phyloP scores from a whole-genome alignment of 2,888 invertebrate genomes.

The Sphinx pinastri region DNA sequence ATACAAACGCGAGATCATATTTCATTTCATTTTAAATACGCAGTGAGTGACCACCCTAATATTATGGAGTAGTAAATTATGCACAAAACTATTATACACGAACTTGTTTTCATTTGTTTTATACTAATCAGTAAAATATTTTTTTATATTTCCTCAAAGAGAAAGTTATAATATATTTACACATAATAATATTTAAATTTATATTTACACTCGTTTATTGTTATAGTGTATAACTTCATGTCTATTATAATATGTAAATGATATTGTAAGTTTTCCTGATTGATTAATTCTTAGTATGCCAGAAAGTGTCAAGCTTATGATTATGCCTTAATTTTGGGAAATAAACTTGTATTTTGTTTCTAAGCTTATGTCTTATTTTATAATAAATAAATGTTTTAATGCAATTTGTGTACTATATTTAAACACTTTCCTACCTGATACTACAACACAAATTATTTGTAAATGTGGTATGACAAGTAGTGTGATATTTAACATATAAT shows the following conservation, averaged over 20 bases:
- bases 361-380: conserved; percentile 45
- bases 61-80: background rate
- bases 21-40: too few relatives aligned
- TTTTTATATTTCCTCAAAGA: background rate
- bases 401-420: conserved; percentile 5
- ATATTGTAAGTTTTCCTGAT: background rate
- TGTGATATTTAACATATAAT: background rate
- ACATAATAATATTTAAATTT: conserved; percentile 26
- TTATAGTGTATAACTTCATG: background rate
- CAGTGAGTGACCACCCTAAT: background rate
- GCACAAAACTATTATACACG: background rate
- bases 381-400: conserved; percentile 31
- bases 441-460: background rate
- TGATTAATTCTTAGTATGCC: conserved; percentile 1
- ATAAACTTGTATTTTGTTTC: conserved; percentile 33
- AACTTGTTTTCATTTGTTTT: background rate
- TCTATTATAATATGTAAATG: conserved; percentile 1
- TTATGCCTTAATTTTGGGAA: conserved; percentile 25
- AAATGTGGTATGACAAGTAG: background rate
- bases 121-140: background rate
- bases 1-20: too few relatives aligned
- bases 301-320: conserved; percentile 13
- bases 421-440: background rate
- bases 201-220: conserved; percentile 41
- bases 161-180: conserved; percentile 30